Evolutionary conservation across 2,113 vertebrate genomes (phyloP).

Genomic region (Odocoileus hemionus): DNA sequence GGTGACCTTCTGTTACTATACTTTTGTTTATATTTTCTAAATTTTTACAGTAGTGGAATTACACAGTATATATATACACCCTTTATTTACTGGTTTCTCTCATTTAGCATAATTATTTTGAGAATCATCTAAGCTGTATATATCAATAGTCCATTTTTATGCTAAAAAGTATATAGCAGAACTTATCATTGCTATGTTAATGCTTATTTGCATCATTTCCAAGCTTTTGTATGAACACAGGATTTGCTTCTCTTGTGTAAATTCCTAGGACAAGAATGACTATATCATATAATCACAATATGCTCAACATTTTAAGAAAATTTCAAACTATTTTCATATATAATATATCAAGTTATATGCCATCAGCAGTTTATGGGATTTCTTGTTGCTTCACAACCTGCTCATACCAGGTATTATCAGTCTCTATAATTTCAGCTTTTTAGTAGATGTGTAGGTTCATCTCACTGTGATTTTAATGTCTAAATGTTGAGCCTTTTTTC

Average conservation of each 20-base stretch:
- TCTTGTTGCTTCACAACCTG: not conserved
- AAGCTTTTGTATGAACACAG: not conserved
- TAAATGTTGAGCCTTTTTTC: not conserved
- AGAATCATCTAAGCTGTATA: not conserved
- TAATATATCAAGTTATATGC: not conserved
- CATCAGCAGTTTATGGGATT: not conserved
- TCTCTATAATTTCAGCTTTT: not conserved
- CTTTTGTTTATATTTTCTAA: not conserved
- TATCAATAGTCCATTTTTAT: not conserved
- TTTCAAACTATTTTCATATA: not conserved
- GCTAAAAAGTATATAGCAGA: not conserved
- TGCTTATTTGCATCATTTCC: not conserved
- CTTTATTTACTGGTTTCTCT: not conserved
- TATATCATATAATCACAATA: not conserved
- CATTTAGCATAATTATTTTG: not conserved
- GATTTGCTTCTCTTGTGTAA: not conserved
- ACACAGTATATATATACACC: not conserved
- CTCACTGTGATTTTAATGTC: not conserved
- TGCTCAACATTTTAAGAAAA: not conserved
- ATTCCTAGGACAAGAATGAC: not conserved
- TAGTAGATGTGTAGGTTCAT: not conserved
- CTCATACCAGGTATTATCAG: not conserved
- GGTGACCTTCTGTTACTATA: not conserved
- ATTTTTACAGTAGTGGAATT: not conserved
- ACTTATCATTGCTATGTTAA: not conserved